phyloP scores from a whole-genome alignment of 2,888 invertebrate genomes.

The Netelia inedita region DNA sequence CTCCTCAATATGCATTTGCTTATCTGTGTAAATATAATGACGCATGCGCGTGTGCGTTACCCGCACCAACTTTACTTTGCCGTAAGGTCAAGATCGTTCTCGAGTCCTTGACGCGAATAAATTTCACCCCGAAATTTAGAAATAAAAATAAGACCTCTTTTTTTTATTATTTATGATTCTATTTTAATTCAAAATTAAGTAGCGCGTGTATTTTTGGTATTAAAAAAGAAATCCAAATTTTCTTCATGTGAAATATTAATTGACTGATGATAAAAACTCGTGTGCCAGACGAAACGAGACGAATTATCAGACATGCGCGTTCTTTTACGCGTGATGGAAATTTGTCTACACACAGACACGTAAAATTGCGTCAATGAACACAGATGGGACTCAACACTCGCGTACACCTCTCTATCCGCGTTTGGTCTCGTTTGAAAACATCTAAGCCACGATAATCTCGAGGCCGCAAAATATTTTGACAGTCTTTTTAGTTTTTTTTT shows the following conservation, averaged over 20 bases:
- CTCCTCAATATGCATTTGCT: neutral
- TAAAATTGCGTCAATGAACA: neutral
- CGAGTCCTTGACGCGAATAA: constrained; percentile 66
- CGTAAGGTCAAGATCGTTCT: constrained; percentile 72
- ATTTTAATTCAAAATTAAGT: neutral
- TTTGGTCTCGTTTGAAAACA: neutral
- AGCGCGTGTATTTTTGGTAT: too few species aligned
- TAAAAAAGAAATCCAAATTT: too few species aligned
- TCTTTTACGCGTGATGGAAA: neutral
- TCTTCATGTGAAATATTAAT: too few species aligned
- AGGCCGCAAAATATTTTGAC: constrained; percentile 62
- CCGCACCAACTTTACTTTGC: neutral
- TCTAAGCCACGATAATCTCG: neutral
- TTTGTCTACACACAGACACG: neutral
- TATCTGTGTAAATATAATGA: neutral
- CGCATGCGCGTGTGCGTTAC: constrained; percentile 13
- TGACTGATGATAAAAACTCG: too few species aligned
- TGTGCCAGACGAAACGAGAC: too few species aligned
- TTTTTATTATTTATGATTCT: neutral
- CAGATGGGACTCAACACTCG: constrained; percentile 15
- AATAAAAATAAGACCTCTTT: too few species aligned
- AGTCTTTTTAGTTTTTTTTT: constrained; percentile 31
- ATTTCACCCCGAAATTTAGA: too few species aligned
- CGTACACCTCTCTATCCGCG: neutral
- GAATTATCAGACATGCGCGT: too few species aligned